Evolutionary conservation across 2,113 vertebrate genomes (phyloP).

Genomic region (Pelusios castaneus): DNA sequence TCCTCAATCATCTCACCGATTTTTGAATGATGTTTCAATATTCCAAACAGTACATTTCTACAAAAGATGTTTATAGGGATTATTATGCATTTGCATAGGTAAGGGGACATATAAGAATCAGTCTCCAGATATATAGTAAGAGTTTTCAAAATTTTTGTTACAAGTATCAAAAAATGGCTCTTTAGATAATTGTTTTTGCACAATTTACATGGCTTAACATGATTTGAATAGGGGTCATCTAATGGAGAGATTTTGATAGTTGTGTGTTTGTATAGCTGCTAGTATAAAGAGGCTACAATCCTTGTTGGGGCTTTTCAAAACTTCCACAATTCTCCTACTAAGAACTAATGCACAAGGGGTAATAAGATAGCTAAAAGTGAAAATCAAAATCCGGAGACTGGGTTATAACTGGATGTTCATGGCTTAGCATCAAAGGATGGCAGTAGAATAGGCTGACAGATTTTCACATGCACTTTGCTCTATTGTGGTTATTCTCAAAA

Average conservation of each 20-base stretch:
- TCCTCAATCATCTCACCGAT: not conserved
- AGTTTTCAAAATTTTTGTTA: not conserved
- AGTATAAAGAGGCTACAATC: not conserved
- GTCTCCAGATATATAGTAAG: not conserved
- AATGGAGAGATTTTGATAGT: not conserved
- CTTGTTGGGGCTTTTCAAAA: not conserved
- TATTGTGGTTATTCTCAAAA: not conserved
- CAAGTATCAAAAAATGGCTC: rapidly evolving
- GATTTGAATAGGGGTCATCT: not conserved
- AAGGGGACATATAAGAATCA: not conserved
- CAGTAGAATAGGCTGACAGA: not conserved
- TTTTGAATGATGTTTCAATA: conserved; percentile 1
- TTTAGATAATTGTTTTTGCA: too few species aligned
- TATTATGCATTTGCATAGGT: conserved; percentile 1
- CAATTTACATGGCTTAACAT: too few species aligned
- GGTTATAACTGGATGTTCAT: not conserved
- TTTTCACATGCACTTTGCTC: not conserved
- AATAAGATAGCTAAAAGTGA: not conserved
- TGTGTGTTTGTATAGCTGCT: not conserved
- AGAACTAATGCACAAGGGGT: not conserved
- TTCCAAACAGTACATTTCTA: not conserved
- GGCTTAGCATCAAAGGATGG: not conserved
- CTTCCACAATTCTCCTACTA: not conserved
- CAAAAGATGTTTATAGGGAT: not conserved
- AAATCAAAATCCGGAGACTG: not conserved